Conservation (phyloP, 2,113 vertebrate species). For the Ptilonorhynchus violaceus region DNA sequence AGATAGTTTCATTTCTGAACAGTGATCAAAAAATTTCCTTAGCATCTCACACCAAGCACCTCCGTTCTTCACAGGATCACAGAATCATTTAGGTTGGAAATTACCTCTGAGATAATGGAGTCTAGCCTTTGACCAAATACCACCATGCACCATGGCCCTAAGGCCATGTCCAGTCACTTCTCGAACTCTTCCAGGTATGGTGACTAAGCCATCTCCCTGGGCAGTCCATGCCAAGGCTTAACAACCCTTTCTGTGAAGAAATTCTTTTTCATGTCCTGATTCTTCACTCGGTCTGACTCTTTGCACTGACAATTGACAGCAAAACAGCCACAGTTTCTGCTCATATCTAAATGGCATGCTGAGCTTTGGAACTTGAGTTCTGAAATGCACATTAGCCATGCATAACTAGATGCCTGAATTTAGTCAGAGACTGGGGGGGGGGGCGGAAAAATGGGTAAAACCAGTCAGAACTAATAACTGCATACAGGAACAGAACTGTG, state of each 20-base stretch:
- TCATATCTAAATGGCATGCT: background rate
- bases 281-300: background rate
- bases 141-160: background rate
- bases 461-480: background rate
- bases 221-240: background rate
- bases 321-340: background rate
- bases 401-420: background rate
- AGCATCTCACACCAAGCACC: background rate
- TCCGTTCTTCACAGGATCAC: background rate
- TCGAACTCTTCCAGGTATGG: background rate
- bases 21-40: background rate
- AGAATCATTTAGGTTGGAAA: background rate
- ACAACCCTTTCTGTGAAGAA: background rate
- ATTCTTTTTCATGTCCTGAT: background rate
- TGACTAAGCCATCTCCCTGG: background rate
- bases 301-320: background rate
- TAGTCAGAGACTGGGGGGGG: background rate
- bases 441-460: background rate
- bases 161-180: background rate
- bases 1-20: background rate
- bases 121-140: background rate
- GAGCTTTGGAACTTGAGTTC: background rate
- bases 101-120: background rate
- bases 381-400: background rate
- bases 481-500: background rate